Conservation (phyloP, 2,113 vertebrate species). For the Cygnus buccinator region DNA sequence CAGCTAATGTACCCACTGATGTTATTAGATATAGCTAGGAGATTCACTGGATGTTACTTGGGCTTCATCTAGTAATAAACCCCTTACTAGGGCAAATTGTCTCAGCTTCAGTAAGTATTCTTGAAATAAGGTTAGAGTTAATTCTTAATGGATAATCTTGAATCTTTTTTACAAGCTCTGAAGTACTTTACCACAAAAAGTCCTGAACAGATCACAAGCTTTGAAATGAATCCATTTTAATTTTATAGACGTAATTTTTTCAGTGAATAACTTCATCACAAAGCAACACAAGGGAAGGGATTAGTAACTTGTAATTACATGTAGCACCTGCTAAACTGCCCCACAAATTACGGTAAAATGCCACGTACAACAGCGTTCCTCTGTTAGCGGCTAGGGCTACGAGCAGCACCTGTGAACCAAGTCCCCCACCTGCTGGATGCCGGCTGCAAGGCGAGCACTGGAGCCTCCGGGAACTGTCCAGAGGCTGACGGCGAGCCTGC, state of each 20-base stretch:
- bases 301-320: neutral
- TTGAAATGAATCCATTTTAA: neutral
- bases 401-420: neutral
- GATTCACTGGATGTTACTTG: neutral
- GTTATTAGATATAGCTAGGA: neutral
- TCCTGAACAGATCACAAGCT: neutral
- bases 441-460: neutral
- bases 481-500: neutral
- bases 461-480: neutral
- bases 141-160: neutral
- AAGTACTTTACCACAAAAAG: neutral
- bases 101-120: neutral
- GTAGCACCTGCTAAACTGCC: neutral
- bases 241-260: neutral
- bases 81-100: neutral
- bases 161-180: neutral
- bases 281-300: neutral
- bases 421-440: neutral
- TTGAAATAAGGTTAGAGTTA: neutral
- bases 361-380: neutral
- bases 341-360: neutral
- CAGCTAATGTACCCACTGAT: neutral
- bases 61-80: neutral
- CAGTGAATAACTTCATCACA: neutral
- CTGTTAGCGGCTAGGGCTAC: rapidly evolving